Base-by-base conservation (phyloP, 2,113 vertebrate species). In the Clarias gariepinus region DNA sequence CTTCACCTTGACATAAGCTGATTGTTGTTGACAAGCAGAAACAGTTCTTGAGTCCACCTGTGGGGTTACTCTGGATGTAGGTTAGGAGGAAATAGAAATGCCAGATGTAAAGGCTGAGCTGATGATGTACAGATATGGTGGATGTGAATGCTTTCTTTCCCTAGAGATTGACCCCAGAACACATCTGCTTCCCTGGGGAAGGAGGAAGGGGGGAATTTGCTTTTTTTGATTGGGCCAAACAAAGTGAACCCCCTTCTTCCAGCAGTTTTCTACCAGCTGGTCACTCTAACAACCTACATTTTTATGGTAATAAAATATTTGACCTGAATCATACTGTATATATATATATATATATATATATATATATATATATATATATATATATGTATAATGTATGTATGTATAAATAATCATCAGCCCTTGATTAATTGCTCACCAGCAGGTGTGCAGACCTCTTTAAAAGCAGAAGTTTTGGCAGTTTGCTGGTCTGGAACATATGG, bases 81-180 rank as follows among this genome's bases (percentile, higher is more conserved):
- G 71, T 71, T 58, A 11, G 21, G 25, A 47, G 25, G 60, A 71
- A 85, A 83, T 63, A 71, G 74, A 85, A n/a, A 78, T 55, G 77
- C 30, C 87, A 83, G 73, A 90, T 87, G 87, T 68, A 81, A 41
- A 81, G 52, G 52, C 53, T 41, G 52, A 61, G 12, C 12, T 87
- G 80, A 81, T 81, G 57, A 84, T 64, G 33, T 52, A 41, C 79
- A 82, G 71, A 57, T 80, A 79, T 57, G 64, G 74, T 18, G 30
- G 76, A 74, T 60, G 69, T 68, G 63, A 23, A 66, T 66, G 61
- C 87, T 90, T 90, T 91, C 89, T 90, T 66, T 33, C 92, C 93
- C 92, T 89, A 88, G 90, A 91, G 94, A 88, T 91, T 93, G 94
- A 95, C 95, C 95, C 95, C 94, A 96, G 93, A 90, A 90, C 89